A percentile compares a stretch with the other conserved stretches of the same genome.
Conservation (phyloP, 30 jellyfish, hydroid and myxozoan genomes). For the Sanderia malayensis region DNA sequence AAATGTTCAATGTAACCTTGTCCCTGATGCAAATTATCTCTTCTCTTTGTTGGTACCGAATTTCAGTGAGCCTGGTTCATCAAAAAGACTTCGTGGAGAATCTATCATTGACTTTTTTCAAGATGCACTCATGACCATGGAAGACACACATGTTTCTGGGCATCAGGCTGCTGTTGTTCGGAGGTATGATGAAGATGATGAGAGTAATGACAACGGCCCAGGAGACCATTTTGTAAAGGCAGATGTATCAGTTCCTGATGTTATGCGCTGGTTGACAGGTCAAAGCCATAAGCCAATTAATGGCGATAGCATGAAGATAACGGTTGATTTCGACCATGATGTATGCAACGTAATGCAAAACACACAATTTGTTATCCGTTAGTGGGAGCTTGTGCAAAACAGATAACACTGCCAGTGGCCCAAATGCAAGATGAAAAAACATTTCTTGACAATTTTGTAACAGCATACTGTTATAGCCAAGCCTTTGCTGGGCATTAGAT, state of each 20-base stretch:
- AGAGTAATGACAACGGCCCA: background rate
- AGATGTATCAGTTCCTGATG: background rate
- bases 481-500: too few species aligned
- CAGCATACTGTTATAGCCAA: too few species aligned
- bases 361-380: background rate
- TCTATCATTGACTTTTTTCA: background rate
- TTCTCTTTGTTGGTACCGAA: background rate
- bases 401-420: background rate
- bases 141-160: background rate
- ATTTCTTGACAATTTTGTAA: background rate
- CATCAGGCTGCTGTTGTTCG: background rate
- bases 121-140: background rate
- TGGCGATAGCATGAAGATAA: background rate
- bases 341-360: background rate
- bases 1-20: background rate
- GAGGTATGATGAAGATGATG: background rate
- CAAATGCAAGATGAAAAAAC: background rate
- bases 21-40: slow-evolving; percentile 3
- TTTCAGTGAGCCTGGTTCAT: background rate
- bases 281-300: background rate
- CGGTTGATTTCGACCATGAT: background rate
- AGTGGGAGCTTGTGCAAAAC: background rate
- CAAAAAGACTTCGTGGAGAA: background rate
- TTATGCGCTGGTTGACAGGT: background rate
- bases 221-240: background rate